A percentile compares a stretch with the other conserved stretches of the same genome.
phyloP scores from a whole-genome alignment of 1,140 invertebrate species.

The Bicyclus anynana region DNA sequence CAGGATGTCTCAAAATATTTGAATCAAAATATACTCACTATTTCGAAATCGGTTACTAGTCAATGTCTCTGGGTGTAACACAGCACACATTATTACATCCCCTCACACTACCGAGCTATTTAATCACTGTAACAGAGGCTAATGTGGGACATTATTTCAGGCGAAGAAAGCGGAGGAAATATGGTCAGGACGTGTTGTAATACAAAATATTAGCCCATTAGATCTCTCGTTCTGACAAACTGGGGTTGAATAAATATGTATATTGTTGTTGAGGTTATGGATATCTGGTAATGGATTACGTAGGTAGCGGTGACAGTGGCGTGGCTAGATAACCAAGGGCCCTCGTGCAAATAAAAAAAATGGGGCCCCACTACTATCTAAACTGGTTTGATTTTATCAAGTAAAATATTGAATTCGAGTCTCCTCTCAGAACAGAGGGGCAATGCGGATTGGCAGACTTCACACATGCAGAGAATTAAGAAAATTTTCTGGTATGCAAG shows the following conservation, averaged over 20 bases:
- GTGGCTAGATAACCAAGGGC: too few species aligned
- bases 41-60: background rate
- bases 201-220: slow-evolving; percentile 50
- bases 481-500: too few species aligned
- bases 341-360: too few species aligned
- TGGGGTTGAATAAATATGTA: slow-evolving; percentile 20
- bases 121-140: slow-evolving; percentile 71
- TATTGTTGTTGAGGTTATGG: background rate
- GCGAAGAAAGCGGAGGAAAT: slow-evolving; percentile 57
- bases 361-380: too few species aligned
- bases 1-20: too few species aligned
- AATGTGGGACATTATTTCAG: slow-evolving; percentile 66
- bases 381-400: too few species aligned
- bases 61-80: slow-evolving; percentile 12
- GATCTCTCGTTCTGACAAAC: slow-evolving; percentile 26
- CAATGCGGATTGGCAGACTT: too few species aligned
- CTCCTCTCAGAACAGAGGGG: too few species aligned
- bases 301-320: background rate
- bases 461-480: too few species aligned
- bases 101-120: slow-evolving; percentile 52
- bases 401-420: too few species aligned
- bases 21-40: background rate
- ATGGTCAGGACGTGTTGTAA: slow-evolving; percentile 49
- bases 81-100: slow-evolving; percentile 40
- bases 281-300: background rate